phyloP scores from a whole-genome alignment of 2,797 vertebrate genomes.

The Sparus aurata region DNA sequence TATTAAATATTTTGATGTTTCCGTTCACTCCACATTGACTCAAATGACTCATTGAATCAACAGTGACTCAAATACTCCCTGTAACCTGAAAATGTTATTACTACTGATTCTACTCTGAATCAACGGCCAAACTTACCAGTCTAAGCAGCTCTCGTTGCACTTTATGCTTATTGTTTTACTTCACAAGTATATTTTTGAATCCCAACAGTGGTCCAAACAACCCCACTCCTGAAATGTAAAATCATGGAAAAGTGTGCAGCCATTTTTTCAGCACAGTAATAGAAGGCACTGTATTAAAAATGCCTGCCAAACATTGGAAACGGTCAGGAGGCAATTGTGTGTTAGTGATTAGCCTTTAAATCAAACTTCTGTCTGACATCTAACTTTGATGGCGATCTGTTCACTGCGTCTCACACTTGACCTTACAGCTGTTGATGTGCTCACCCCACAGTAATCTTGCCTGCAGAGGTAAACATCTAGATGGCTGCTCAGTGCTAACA shows the following conservation, averaged over 20 bases:
- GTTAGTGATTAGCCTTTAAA: not conserved
- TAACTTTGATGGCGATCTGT: not conserved
- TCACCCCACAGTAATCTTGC: constrained; percentile 47
- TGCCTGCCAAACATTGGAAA: no score
- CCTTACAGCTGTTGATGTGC: constrained; percentile 65
- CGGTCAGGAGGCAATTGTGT: not conserved
- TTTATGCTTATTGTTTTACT: not conserved
- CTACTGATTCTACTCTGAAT: not conserved
- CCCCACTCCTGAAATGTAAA: not conserved
- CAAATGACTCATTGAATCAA: constrained; percentile 13
- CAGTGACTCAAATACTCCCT: constrained; percentile 4
- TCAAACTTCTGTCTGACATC: not conserved
- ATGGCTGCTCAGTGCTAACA: constrained; percentile 67
- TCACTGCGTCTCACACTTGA: constrained; percentile 31
- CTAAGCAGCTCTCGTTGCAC: not conserved
- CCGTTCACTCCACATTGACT: not conserved
- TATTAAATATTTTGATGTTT: constrained; percentile 2
- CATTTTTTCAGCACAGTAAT: not conserved
- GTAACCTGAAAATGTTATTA: not conserved
- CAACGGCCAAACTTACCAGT: not conserved
- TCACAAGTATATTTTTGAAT: not conserved
- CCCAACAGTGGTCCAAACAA: not conserved
- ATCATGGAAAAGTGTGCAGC: not conserved
- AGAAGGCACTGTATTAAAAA: not conserved
- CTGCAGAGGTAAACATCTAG: constrained; percentile 56